phyloP scores from a whole-genome alignment of 1,140 invertebrate genomes.

The Globodera ellingtonae region DNA sequence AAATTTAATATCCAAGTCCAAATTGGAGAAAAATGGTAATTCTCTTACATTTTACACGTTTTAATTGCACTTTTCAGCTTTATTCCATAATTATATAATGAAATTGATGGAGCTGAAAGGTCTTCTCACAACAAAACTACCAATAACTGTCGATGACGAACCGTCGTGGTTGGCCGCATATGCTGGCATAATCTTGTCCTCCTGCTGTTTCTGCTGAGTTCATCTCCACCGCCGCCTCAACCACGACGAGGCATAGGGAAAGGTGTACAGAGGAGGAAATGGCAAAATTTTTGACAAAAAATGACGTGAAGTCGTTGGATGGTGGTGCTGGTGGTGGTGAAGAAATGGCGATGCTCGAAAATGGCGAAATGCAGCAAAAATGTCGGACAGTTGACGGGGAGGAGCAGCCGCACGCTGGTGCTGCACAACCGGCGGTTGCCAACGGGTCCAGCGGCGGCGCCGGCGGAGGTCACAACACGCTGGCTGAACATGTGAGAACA shows the following conservation, averaged over 20 bases:
- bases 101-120: too few relatives aligned
- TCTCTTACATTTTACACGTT: too few relatives aligned
- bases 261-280: background rate
- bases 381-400: background rate
- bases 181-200: too few relatives aligned
- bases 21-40: too few relatives aligned
- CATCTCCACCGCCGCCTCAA: too few relatives aligned
- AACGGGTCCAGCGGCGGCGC: conserved; percentile 16
- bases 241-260: background rate
- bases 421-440: background rate
- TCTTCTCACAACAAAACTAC: too few relatives aligned
- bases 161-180: too few relatives aligned
- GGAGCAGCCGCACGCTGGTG: background rate
- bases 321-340: background rate
- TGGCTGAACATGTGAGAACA: conserved; percentile 1
- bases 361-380: background rate
- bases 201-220: too few relatives aligned
- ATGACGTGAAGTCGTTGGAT: background rate
- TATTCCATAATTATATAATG: too few relatives aligned
- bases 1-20: too few relatives aligned
- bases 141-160: too few relatives aligned
- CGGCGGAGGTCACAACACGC: conserved; percentile 7
- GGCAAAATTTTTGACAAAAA: background rate
- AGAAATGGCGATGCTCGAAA: conserved; percentile 17
- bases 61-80: too few relatives aligned